These are phyloP conservation scores for Drosophila chauvacae DNA, from an alignment of 1,140 invertebrate genomes.

Conservation along the genomic window DNA sequence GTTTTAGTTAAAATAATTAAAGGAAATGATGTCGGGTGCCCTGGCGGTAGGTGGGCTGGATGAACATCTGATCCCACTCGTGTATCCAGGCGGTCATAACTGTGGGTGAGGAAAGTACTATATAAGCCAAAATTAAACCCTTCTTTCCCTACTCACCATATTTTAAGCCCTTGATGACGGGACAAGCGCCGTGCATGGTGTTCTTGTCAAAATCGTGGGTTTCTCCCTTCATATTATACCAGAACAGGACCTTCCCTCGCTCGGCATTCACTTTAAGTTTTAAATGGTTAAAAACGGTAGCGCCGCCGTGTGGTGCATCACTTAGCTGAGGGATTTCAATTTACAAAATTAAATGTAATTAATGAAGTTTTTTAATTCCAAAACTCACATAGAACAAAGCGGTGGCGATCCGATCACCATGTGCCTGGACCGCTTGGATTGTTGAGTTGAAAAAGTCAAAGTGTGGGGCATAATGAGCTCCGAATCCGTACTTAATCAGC, in stretches of 20 bases:
- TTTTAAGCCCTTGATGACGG: conserved; percentile 31
- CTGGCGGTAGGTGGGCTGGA: conserved; percentile 6
- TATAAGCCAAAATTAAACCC: too few relatives aligned
- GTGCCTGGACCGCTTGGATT: rapidly evolving
- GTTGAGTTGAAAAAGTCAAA: conserved; percentile 86
- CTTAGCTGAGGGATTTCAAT: conserved; percentile 36
- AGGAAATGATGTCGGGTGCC: not conserved
- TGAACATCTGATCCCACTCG: conserved; percentile 52
- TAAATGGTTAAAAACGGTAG: conserved; percentile 30
- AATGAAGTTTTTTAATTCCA: not conserved
- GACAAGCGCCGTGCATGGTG: conserved; percentile 35
- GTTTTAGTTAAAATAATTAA: not conserved
- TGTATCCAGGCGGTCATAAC: conserved; percentile 39
- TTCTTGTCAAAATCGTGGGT: conserved; percentile 1
- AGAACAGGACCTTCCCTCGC: conserved; percentile 40
- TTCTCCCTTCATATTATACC: conserved; percentile 22
- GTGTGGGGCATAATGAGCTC: conserved; percentile 89
- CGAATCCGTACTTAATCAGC: conserved; percentile 88
- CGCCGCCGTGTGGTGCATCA: conserved; percentile 41
- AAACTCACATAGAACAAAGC: conserved; percentile 65
- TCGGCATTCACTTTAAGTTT: conserved; percentile 26
- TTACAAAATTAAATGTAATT: not conserved
- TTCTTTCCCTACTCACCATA: conserved; percentile 2
- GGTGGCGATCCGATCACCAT: conserved; percentile 52
- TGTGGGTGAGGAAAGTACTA: not conserved